phyloP scores from a whole-genome alignment of 1,140 invertebrate species.

The Arion vulgaris region DNA sequence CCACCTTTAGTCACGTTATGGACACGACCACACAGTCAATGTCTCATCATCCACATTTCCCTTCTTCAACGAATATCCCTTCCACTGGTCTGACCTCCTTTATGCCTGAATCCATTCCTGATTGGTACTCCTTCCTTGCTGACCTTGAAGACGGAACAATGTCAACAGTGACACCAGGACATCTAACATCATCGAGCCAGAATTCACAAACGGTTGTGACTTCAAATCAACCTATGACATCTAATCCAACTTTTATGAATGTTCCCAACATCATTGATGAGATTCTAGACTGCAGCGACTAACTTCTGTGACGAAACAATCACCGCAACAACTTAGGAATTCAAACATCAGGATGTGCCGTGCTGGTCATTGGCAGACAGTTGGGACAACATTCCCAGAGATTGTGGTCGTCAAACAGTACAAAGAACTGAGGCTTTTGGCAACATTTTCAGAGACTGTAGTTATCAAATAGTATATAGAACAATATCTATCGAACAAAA shows the following conservation, averaged over 20 bases:
- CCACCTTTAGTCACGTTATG: not conserved
- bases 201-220: conserved; percentile 2
- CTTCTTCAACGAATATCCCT: not conserved
- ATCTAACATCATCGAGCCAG: conserved; percentile 20
- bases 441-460: too few species aligned
- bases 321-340: not conserved
- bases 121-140: conserved; percentile 42
- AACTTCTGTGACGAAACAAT: conserved; percentile 10
- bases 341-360: not conserved
- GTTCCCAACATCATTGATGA: conserved; percentile 20
- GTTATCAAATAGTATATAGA: too few species aligned
- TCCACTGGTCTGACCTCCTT: conserved; percentile 21
- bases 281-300: not conserved
- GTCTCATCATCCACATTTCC: not conserved
- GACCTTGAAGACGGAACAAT: conserved; percentile 27
- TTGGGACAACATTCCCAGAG: not conserved
- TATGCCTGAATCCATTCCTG: conserved; percentile 38
- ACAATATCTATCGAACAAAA: too few species aligned
- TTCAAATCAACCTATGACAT: not conserved
- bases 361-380: not conserved
- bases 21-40: not conserved
- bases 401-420: too few species aligned
- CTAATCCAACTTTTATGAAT: conserved; percentile 13
- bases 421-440: too few species aligned
- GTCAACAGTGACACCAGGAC: conserved; percentile 1